phyloP scores from a whole-genome alignment of 2,113 vertebrate genomes.

The Dasyprocta punctata region DNA sequence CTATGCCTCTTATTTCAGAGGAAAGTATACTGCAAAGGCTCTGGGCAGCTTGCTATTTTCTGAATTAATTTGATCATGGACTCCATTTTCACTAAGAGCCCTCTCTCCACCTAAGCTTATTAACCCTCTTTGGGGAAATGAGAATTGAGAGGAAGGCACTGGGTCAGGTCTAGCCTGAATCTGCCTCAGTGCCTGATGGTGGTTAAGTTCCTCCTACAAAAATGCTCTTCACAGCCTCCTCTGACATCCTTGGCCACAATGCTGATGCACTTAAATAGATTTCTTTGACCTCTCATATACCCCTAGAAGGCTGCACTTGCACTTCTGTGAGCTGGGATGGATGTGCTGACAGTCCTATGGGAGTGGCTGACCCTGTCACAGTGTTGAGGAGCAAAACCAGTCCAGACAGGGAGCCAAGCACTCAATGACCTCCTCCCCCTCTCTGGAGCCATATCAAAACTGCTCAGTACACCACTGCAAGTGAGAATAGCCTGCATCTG shows the following conservation, averaged over 20 bases:
- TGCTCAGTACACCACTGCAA: background rate
- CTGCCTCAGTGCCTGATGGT: background rate
- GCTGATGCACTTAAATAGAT: background rate
- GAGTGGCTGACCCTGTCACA: background rate
- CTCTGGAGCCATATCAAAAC: background rate
- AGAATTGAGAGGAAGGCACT: background rate
- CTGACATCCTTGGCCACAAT: background rate
- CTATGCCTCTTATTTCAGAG: background rate
- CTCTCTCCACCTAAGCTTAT: background rate
- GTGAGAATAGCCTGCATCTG: background rate
- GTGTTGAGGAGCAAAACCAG: background rate
- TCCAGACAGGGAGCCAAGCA: background rate
- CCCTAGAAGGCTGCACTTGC: background rate
- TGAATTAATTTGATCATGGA: background rate
- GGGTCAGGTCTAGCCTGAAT: fast-evolving
- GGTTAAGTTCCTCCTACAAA: background rate
- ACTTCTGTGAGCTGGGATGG: background rate
- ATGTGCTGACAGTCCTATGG: background rate
- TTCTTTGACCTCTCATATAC: background rate
- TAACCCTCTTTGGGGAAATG: background rate
- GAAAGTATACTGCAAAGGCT: background rate
- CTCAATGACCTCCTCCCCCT: background rate
- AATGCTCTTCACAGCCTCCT: background rate
- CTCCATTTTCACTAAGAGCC: background rate
- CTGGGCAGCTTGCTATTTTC: background rate